Conservation (phyloP, 2,888 invertebrate genomes). For the Chesias legatella region DNA sequence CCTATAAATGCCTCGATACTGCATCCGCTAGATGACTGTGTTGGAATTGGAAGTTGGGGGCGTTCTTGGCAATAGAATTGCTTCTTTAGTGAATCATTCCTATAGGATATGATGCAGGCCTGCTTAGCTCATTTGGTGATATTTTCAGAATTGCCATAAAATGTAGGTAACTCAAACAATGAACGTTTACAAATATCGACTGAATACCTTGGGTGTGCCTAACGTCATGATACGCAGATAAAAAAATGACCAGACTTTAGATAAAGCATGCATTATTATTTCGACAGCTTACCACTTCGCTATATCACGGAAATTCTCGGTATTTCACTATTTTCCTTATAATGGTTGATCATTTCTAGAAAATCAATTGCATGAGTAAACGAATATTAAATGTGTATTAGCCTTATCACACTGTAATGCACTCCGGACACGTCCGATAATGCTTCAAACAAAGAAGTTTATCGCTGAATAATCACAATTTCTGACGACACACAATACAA, state of each 20-base stretch:
- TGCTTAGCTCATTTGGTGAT: background rate
- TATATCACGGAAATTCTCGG: background rate
- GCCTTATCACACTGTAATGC: slow-evolving; percentile 23
- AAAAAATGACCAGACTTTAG: slow-evolving; percentile 16
- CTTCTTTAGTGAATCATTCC: slow-evolving; percentile 5
- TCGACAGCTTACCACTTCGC: slow-evolving; percentile 8
- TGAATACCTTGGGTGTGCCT: slow-evolving; percentile 10
- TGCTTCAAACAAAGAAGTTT: slow-evolving; percentile 24
- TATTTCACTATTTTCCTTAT: background rate
- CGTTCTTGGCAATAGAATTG: slow-evolving; percentile 3
- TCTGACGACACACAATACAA: slow-evolving; percentile 20
- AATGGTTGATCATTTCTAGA: background rate
- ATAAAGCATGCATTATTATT: slow-evolving; percentile 21
- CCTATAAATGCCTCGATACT: slow-evolving; percentile 11
- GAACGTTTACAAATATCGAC: slow-evolving; percentile 17
- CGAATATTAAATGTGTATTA: too few relatives aligned
- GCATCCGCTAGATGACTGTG: background rate
- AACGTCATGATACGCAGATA: slow-evolving; percentile 10
- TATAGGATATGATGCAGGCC: slow-evolving; percentile 1
- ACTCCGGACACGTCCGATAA: slow-evolving; percentile 25
- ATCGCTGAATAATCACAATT: slow-evolving; percentile 24
- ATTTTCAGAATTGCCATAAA: slow-evolving; percentile 5
- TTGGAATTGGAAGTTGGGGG: background rate
- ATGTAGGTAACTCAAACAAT: slow-evolving; percentile 13
- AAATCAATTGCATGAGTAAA: slow-evolving; percentile 15